Evolutionary conservation across 2,113 vertebrate species (phyloP).

Genomic region (Symphodus melops): DNA sequence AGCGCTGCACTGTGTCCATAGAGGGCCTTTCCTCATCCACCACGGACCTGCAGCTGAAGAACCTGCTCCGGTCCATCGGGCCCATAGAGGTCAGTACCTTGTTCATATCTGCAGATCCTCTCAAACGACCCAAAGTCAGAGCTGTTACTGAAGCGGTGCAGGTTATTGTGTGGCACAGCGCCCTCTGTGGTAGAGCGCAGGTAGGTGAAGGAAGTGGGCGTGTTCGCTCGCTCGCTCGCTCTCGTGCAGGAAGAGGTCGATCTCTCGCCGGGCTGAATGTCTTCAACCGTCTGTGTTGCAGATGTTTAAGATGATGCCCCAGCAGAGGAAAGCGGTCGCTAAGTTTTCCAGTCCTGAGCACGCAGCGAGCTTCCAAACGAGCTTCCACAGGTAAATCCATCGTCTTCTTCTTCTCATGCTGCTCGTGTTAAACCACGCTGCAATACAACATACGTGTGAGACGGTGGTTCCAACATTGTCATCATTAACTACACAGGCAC

Average conservation of each 20-base stretch:
- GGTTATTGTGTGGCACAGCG: constrained; percentile 39
- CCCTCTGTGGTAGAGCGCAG: constrained; percentile 58
- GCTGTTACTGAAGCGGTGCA: neutral
- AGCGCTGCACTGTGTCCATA: constrained; percentile 91
- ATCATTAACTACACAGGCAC: constrained; percentile 86
- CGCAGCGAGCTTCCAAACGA: constrained; percentile 93
- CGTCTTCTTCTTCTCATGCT: no score
- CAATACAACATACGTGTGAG: neutral
- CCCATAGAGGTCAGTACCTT: constrained; percentile 94
- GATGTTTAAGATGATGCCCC: constrained; percentile 97
- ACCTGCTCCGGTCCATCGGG: constrained; percentile 95
- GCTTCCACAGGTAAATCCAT: constrained; percentile 99
- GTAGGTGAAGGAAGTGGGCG: constrained; percentile 9
- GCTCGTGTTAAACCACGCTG: neutral
- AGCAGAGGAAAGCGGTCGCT: constrained; percentile 96
- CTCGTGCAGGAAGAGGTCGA: constrained; percentile 23
- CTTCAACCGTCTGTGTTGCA: constrained; percentile 56
- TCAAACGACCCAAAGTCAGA: no score
- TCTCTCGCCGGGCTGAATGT: neutral
- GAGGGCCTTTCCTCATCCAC: constrained; percentile 97
- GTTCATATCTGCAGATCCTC: no score
- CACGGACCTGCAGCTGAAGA: constrained; percentile 92
- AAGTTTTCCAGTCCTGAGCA: constrained; percentile 92
- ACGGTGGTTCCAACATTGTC: constrained; percentile 41
- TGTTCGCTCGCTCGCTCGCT: constrained; percentile 57